Evolutionary conservation across 2,113 vertebrate genomes (phyloP), one percentile per base, ranked within the genome.

Genomic region (Nestor notabilis): DNA sequence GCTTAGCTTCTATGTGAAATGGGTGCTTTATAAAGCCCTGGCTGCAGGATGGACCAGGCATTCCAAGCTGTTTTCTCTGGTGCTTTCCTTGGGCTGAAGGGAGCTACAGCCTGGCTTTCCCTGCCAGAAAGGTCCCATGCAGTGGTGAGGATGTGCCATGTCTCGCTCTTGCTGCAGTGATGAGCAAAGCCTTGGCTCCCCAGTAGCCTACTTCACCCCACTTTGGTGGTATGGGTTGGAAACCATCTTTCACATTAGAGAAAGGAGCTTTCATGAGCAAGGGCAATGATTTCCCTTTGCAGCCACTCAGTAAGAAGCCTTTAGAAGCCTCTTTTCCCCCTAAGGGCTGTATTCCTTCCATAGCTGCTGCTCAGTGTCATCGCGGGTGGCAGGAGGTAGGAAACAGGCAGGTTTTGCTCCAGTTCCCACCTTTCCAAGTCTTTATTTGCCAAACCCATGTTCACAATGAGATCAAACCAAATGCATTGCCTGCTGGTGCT

Each of bases 401-500:
- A 41, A 75, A 10, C 46, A 19, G 23, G 44, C 58, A 44, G 41
- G 43, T 69, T 70, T 75, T 66, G 50, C 83, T 43, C 43, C 3
- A 1, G 5, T 56, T 96, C 75, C 71, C 66, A 79, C 56, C 66
- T 72, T 29, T 15, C 56, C 56, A 8, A 47, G 65, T 33, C 19
- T 60, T 35, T 17, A 24, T 79, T 83, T 85, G 43, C 89, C 83
- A 82, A 65, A 31, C 19, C 1, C 17, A 1, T 10, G 1, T 46
- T 76, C 44, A 43, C 47, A 68, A 72, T 0, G 0, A 28, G 89
- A n/a, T 79, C 61, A 41, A 83, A 83, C 44, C 29, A 10, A 3
- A 68, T 0, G 0, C 0, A 0, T 28, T 66, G 87, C 65, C 84
- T 93, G 56, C 63, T 0, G 23, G 37, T 23, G 64, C 83, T 6